Evolutionary conservation across 2,113 vertebrate species (phyloP), one percentile per base, ranked within the genome.

Genomic region (Xyrauchen texanus): DNA sequence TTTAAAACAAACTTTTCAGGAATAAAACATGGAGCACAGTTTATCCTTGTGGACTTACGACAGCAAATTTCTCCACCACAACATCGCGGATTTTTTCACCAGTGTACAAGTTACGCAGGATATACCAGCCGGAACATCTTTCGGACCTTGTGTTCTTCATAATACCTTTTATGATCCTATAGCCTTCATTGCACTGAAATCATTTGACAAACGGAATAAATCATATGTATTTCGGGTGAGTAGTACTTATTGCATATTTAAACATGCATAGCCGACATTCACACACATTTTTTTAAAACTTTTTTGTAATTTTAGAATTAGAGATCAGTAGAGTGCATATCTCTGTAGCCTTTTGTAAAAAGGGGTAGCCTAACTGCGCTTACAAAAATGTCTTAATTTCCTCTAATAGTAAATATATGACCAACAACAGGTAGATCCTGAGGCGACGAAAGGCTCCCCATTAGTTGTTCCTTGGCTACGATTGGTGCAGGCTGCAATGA

Each of bases 101-200:
- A 94, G 93, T 16, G 94, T 96, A 87, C 88, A 94, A 46, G 94
- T 94, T 71, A 95, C 94, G 74, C 93, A 93, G 86, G 93, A 95
- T 86, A 92, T 96, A 82, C 92, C 94, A 0, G 86, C 92, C 51
- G 94, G 95, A 83, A 91, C 90, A 2, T 92, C 91, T 82, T 95
- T 96, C 51, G 95, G 95, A 79, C 95, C 95, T 0, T 96, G 94
- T 67, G 68, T 92, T 78, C 92, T 95, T 60, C 94, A 96, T 69
- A 93, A 93, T 84, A 94, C 93, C 4, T 91, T 95, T 81, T 92
- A 95, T 79, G 95, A 96, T 88, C 95, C 94, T 2, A 92, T 96
- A 61, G 93, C 94, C 81, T 96, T 96, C 86, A 96, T 96, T 81
- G 95, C 94, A 55, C 90, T 95, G 76, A 96, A 96, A 82, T 94